Evolutionary conservation across 1,140 invertebrate species (phyloP).

Genomic region (Calephelis virginiensis): DNA sequence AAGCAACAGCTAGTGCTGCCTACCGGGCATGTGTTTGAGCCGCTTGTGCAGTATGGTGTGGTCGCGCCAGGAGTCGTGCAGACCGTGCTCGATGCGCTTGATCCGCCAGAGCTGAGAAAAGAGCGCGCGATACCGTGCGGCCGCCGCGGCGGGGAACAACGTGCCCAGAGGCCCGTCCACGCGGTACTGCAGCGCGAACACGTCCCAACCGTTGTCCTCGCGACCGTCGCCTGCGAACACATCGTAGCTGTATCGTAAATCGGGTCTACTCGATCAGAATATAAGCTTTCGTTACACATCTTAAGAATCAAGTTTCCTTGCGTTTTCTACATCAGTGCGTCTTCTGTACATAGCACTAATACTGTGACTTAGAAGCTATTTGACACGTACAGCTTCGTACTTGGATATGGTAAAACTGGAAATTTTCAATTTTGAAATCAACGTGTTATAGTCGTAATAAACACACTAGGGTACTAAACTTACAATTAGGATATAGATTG

Average conservation of each 20-base stretch:
- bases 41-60: constrained; percentile 90
- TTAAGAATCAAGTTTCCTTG: too few relatives aligned
- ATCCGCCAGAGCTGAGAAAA: constrained; percentile 96
- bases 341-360: too few relatives aligned
- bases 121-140: constrained; percentile 91
- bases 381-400: too few relatives aligned
- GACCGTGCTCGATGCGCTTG: constrained; percentile 95
- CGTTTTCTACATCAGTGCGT: too few relatives aligned
- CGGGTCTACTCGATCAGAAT: too few relatives aligned
- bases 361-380: too few relatives aligned
- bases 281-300: too few relatives aligned
- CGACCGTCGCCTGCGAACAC: constrained; percentile 57
- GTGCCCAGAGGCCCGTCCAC: constrained; percentile 96
- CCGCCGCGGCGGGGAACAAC: constrained; percentile 89
- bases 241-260: not conserved
- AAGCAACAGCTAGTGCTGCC: not conserved
- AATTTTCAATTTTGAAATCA: not conserved
- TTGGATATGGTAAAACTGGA: too few relatives aligned
- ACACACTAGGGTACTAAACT: constrained; percentile 23
- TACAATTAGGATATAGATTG: constrained; percentile 84
- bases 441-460: too few relatives aligned
- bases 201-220: constrained; percentile 96
- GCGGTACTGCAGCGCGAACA: constrained; percentile 95
- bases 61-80: constrained; percentile 92
- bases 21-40: constrained; percentile 81